phyloP scores from a whole-genome alignment of 64 coral and sea anemone species.

The Porites australiensis region DNA sequence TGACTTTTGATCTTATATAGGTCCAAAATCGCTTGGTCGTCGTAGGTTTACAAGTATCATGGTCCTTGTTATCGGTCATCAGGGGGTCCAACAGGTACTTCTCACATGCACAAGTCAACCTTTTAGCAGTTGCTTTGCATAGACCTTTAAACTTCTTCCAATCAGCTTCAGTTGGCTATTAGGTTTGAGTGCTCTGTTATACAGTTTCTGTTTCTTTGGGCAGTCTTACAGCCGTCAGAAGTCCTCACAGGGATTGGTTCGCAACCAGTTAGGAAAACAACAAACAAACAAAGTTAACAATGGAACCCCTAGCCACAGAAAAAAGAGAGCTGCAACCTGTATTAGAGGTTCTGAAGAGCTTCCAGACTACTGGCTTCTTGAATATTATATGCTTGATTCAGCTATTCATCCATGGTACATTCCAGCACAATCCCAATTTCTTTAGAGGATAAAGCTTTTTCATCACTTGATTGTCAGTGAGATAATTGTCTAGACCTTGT shows the following conservation, averaged over 20 bases:
- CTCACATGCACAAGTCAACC: neutral
- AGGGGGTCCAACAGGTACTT: constrained; percentile 23
- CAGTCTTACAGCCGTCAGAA: too few species aligned
- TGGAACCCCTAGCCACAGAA: too few species aligned
- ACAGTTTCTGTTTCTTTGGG: constrained; percentile 33
- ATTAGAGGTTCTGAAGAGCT: too few species aligned
- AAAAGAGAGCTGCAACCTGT: too few species aligned
- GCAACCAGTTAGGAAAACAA: too few species aligned
- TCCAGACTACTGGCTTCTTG: too few species aligned
- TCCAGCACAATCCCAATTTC: neutral
- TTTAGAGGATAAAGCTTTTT: constrained; percentile 6
- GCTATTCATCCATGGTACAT: constrained; percentile 41
- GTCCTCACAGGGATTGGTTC: too few species aligned
- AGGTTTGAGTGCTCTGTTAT: constrained; percentile 34
- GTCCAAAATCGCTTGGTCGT: constrained; percentile 58
- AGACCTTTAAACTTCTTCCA: neutral
- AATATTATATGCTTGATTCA: constrained; percentile 26
- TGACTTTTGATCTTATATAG: constrained; percentile 40
- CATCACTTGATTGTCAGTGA: constrained; percentile 18
- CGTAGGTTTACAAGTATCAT: constrained; percentile 9
- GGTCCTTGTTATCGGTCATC: neutral
- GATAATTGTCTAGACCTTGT: constrained; percentile 11
- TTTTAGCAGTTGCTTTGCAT: neutral
- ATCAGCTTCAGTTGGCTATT: neutral
- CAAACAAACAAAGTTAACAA: too few species aligned